Conservation (phyloP, 2,888 invertebrate species). For the Hermaeophaga mercurialis region DNA sequence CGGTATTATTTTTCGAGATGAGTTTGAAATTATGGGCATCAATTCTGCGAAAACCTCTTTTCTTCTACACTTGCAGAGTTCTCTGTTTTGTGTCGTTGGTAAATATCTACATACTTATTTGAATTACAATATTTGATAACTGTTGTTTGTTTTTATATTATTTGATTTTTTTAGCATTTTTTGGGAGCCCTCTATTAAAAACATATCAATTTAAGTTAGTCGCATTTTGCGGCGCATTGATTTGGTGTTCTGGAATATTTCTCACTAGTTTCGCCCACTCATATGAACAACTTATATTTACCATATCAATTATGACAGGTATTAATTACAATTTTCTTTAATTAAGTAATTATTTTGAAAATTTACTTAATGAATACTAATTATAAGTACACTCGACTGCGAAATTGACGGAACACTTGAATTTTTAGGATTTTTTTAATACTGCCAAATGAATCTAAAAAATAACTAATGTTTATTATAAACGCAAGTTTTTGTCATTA, state of each 20-base stretch:
- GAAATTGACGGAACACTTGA: no score
- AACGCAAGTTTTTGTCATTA: no score
- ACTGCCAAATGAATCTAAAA: no score
- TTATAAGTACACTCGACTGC: no score
- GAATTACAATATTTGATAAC: background rate
- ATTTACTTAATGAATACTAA: no score
- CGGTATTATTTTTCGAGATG: slow-evolving; percentile 56
- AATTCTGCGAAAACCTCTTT: slow-evolving; percentile 56
- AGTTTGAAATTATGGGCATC: slow-evolving; percentile 52
- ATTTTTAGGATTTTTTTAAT: no score
- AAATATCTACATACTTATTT: slow-evolving; percentile 24
- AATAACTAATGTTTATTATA: no score
- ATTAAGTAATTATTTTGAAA: no score
- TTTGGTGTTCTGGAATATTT: slow-evolving; percentile 56
- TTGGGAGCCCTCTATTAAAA: slow-evolving; percentile 58
- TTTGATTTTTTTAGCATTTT: slow-evolving; percentile 49
- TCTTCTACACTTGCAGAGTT: slow-evolving; percentile 56
- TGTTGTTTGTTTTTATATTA: background rate
- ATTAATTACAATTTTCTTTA: no score
- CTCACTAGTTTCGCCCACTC: slow-evolving; percentile 55
- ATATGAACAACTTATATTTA: slow-evolving; percentile 54
- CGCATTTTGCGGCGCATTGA: slow-evolving; percentile 53
- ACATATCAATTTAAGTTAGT: slow-evolving; percentile 55
- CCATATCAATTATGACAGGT: slow-evolving; percentile 54
- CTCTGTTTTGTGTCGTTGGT: slow-evolving; percentile 56